Evolutionary conservation across 2,888 invertebrate species (phyloP), one percentile per base, ranked within the genome.

Genomic region (Hermaeophaga mercurialis): DNA sequence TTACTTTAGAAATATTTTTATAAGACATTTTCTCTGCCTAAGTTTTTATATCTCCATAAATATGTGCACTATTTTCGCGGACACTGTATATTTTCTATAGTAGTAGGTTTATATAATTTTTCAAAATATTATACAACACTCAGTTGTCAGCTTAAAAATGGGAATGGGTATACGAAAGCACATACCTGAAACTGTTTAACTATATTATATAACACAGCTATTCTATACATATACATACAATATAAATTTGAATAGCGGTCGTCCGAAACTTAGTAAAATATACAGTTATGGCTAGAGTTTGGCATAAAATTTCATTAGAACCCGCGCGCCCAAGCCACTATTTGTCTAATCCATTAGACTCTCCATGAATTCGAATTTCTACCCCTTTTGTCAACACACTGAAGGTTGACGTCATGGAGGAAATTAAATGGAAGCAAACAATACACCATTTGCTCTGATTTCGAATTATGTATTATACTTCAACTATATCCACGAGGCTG

Each of bases 231-330:
- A 26, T 8, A 26, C 9, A 26, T 26, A 26, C 26, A 26, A 26
- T 26, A 26, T 26, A 26, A 33, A 33, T 33, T 33, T 33, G 33
- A 33, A 33, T 33, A 33, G 3, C 12, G 7, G 33, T 14, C 4
- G 33, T 33, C 33, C 24, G 38, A 26, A 57, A 48, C 53, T 53
- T 39, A 2, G 8, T 34, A 14, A 46, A 46, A 46, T 46, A 46
- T 34, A 19, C 36, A 26, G 14, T 52, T 53, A 49, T 39, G 28
- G 28, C 34, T 45, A 49, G 49, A 60, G 45, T 52, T 43, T 53
- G 54, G 52, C 54, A 50, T 54, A 38, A 50, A 60, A 56, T 56
- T 56, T 56, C 46, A 48, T 52, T 53, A 58, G 47, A 56, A 53
- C 39, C 52, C 57, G 48, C 49, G 26, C 41, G 33, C 33, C 33